Base-by-base conservation (phyloP, 2,113 vertebrate genomes). In the Petrocephalus microphthalmus region DNA sequence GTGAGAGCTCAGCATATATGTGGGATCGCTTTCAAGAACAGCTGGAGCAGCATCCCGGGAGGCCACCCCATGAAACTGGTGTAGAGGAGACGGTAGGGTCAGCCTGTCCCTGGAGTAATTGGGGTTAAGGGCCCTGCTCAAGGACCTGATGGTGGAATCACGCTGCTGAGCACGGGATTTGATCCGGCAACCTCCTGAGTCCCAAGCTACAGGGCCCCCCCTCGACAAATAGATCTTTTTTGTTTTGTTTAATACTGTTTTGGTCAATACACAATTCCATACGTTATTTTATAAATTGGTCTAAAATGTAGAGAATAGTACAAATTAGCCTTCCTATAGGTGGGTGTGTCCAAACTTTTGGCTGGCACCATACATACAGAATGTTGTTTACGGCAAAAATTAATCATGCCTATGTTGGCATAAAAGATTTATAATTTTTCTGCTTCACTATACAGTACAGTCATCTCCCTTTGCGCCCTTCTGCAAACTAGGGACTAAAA, bases 101-200 rank as follows among this genome's bases (percentile, higher is more conserved):
- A 64, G 22, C n/a, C 8, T 1, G 60, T 0, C 1, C 60, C 0
- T 4, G n/a, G 0, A 11, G 60, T 2, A 5, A 4, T 1, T 29
- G n/a, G 60, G n/a, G 22, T 11, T 64, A 25, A 64, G n/a, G 22
- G 1, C 57, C 57, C 1, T 25, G 57, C 57, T 11, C 8, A 64
- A 64, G 22, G 60, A 3, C 3, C n/a, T n/a, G 25, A 13, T 64
- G 1, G n/a, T 64, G n/a, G n/a, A 2, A 64, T 64, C 60, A 64
- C 60, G 25, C 2, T 67, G 25, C 60, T n/a, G 25, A 67, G 3
- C 60, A n/a, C 25, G 8, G n/a, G 60, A 67, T 67, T 67, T 67
- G 60, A 29, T 29, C n/a, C 11, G 25, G 60, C 60, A 11, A 64
- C n/a, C 60, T 64, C 11, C 60, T 29, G 60, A 29, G 60, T 29